Conservation (phyloP, 1,140 invertebrate genomes). For the Wiebesia pumilae region DNA sequence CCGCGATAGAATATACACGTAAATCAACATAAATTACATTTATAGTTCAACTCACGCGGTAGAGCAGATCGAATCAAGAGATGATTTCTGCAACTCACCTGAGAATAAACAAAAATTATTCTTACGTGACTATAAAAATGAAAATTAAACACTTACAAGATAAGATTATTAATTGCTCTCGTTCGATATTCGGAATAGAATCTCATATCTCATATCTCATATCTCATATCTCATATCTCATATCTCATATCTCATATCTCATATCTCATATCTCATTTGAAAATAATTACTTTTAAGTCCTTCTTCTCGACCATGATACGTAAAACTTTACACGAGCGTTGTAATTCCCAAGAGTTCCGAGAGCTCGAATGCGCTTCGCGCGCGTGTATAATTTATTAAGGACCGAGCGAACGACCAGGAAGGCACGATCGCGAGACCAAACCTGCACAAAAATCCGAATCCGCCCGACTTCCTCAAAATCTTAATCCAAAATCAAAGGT, state of each 20-base stretch:
- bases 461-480: too few relatives aligned
- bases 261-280: too few relatives aligned
- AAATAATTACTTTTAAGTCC: background rate
- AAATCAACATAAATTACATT: conserved; percentile 20
- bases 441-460: background rate
- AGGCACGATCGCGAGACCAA: background rate
- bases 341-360: too few relatives aligned
- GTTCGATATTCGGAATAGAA: background rate
- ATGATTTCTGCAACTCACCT: conserved; percentile 29
- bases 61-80: background rate
- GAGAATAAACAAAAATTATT: conserved; percentile 15
- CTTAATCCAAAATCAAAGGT: background rate
- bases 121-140: background rate
- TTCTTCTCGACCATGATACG: background rate
- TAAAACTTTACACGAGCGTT: too few relatives aligned
- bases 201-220: too few relatives aligned
- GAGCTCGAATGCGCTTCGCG: background rate
- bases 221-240: too few relatives aligned
- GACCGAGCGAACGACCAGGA: too few relatives aligned
- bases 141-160: background rate
- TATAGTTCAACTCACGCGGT: conserved; percentile 14
- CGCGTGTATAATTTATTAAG: background rate
- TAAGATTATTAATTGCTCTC: background rate
- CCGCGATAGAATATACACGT: conserved; percentile 1
- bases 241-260: too few relatives aligned